Percentiles rank a stretch among this genome's conserved stretches.
These are phyloP conservation scores for Lycaena phlaeas DNA, from an alignment of 2,888 invertebrate species.

Conservation along the genomic window DNA sequence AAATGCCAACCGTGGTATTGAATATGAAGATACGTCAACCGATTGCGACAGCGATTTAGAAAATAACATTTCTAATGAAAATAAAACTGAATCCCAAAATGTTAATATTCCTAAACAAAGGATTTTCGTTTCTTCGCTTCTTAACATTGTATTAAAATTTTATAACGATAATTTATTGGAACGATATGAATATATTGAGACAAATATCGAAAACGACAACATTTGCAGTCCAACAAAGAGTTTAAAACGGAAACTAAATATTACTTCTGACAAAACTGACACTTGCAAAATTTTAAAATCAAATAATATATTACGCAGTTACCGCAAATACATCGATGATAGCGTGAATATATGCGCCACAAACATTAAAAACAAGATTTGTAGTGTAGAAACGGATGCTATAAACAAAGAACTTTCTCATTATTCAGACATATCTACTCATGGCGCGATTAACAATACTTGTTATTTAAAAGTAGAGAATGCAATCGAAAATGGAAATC, in stretches of 20 bases:
- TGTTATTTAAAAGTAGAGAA: background rate
- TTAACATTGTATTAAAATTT: constrained; percentile 13
- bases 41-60: constrained; percentile 21
- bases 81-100: background rate
- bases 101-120: background rate
- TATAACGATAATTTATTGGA: too few species aligned
- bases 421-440: too few species aligned
- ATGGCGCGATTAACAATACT: background rate
- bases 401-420: background rate
- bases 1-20: background rate
- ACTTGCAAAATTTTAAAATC: constrained; percentile 4
- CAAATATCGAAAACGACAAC: background rate
- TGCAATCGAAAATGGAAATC: constrained; percentile 1
- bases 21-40: constrained; percentile 15
- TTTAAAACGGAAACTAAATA: constrained; percentile 9
- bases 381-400: background rate
- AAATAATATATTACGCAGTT: background rate
- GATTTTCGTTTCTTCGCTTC: constrained; percentile 17
- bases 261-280: background rate
- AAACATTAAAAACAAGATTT: background rate
- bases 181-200: constrained; percentile 11
- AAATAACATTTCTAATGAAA: constrained; percentile 4
- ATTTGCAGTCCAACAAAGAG: constrained; percentile 6
- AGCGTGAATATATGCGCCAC: too few species aligned
- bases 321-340: background rate